phyloP scores from a whole-genome alignment of 2,888 invertebrate species.

The Caenorhabditis macrosperma region DNA sequence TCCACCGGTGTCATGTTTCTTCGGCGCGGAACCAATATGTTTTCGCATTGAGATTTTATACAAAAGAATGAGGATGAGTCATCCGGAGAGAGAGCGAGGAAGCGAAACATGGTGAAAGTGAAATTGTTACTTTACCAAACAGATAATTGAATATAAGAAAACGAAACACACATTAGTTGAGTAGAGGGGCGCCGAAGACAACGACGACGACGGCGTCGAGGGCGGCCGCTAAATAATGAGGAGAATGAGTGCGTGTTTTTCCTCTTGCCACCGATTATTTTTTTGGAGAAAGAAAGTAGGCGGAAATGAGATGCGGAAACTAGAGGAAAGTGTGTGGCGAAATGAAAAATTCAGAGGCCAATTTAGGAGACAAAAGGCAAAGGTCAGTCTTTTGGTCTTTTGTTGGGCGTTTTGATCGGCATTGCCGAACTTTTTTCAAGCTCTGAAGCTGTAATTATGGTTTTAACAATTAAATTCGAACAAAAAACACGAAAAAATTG shows the following conservation, averaged over 20 bases:
- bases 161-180: conserved; percentile 28
- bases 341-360: conserved; percentile 9
- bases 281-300: conserved; percentile 14
- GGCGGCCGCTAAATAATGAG: conserved; percentile 35
- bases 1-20: too few relatives aligned
- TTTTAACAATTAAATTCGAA: too few relatives aligned
- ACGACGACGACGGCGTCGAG: too few relatives aligned
- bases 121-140: conserved; percentile 4
- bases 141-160: conserved; percentile 56
- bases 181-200: not conserved
- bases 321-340: conserved; percentile 8
- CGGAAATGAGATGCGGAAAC: conserved; percentile 26
- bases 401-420: too few relatives aligned
- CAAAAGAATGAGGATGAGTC: too few relatives aligned
- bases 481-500: too few relatives aligned
- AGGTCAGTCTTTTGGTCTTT: not conserved
- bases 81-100: not conserved
- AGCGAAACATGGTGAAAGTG: not conserved
- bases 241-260: conserved; percentile 8
- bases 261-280: not conserved
- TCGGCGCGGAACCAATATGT: too few relatives aligned
- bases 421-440: too few relatives aligned
- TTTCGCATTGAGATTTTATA: too few relatives aligned
- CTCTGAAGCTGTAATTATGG: too few relatives aligned
- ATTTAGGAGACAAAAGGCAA: conserved; percentile 5